These are phyloP conservation scores for Stomatorhinus ivindoensis DNA, from an alignment of 2,113 vertebrate species.

Conservation along the genomic window DNA sequence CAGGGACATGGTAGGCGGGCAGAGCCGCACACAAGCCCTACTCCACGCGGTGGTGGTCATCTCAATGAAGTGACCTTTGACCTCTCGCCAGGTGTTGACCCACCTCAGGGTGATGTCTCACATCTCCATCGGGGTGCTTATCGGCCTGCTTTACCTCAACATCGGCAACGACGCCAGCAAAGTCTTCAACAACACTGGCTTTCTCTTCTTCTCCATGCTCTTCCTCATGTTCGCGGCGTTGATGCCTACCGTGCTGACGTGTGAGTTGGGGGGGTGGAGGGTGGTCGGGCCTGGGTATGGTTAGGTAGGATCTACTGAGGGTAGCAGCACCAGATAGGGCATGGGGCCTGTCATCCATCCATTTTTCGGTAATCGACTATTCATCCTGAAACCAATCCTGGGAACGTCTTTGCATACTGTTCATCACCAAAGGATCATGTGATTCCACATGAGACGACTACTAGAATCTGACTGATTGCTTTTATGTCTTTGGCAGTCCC, in stretches of 20 bases:
- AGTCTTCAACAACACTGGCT: slow-evolving; percentile 97
- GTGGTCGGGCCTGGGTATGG: background rate
- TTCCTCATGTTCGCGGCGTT: slow-evolving; percentile 97
- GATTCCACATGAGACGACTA: background rate
- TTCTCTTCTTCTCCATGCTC: slow-evolving; percentile 99
- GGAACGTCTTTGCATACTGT: background rate
- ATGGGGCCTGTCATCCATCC: background rate
- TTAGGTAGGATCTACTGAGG: slow-evolving; percentile 8
- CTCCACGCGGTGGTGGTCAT: background rate
- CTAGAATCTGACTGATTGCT: background rate
- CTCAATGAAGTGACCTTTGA: background rate
- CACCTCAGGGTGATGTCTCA: slow-evolving; percentile 93
- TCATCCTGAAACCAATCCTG: background rate
- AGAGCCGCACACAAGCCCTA: background rate
- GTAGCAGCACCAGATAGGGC: background rate
- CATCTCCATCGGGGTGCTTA: slow-evolving; percentile 83
- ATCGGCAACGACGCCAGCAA: slow-evolving; percentile 94
- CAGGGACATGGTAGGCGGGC: slow-evolving; percentile 77
- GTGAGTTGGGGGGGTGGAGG: slow-evolving; percentile 59
- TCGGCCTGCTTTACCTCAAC: slow-evolving; percentile 92
- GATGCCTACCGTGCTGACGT: slow-evolving; percentile 96
- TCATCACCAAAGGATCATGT: background rate
- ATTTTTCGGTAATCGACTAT: background rate
- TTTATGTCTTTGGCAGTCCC: slow-evolving; percentile 66
- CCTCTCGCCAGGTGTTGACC: slow-evolving; percentile 75